Conservation (phyloP, 2,113 vertebrate genomes). For the Anoura caudifer region DNA sequence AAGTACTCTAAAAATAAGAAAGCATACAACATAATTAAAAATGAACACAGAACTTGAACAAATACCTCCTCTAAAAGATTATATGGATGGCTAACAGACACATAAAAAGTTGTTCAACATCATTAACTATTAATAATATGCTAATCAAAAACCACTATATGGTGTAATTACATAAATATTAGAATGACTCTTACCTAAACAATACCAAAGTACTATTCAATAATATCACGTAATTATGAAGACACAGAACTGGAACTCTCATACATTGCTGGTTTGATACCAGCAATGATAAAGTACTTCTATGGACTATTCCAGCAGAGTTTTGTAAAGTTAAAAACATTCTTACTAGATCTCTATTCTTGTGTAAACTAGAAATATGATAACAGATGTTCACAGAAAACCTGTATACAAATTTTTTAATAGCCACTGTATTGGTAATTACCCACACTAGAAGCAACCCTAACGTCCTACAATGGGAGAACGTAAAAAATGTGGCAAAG, state of each 20-base stretch:
- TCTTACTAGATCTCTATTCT: not conserved
- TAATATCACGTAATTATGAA: not conserved
- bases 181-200: not conserved
- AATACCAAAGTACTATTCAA: not conserved
- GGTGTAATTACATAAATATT: not conserved
- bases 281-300: not conserved
- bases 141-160: not conserved
- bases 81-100: not conserved
- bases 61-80: not conserved
- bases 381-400: not conserved
- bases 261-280: not conserved
- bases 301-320: not conserved
- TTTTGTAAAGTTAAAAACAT: not conserved
- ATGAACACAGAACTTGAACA: not conserved
- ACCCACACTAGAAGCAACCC: not conserved
- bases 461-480: not conserved
- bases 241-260: not conserved
- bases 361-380: not conserved
- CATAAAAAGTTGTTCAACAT: not conserved
- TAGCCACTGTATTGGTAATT: not conserved
- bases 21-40: not conserved
- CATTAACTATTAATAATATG: not conserved
- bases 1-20: not conserved
- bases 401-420: not conserved
- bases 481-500: not conserved